Conservation (phyloP, 2,888 invertebrate species). For the Latrodectus hesperus region DNA sequence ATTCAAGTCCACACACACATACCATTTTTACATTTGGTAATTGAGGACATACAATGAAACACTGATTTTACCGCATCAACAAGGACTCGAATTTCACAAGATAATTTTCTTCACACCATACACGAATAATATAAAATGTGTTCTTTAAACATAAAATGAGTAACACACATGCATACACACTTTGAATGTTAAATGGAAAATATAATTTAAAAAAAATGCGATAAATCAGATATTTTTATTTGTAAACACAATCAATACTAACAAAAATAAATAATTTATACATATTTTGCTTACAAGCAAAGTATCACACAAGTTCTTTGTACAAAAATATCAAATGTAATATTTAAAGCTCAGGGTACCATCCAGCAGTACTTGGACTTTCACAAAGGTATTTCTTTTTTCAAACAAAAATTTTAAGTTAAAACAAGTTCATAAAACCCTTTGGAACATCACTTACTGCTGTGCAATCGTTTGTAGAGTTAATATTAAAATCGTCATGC, state of each 20-base stretch:
- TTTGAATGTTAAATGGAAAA: not conserved
- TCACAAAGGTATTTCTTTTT: constrained; percentile 21
- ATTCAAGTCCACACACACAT: no score
- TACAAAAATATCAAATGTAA: constrained; percentile 38
- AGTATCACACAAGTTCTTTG: constrained; percentile 20
- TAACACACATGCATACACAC: no score
- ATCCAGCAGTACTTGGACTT: constrained; percentile 48
- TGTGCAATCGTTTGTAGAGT: not conserved
- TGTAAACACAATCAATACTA: constrained; percentile 7
- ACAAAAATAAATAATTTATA: no score
- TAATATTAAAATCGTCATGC: not conserved
- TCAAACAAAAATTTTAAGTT: not conserved
- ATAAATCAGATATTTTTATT: not conserved
- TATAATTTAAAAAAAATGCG: not conserved
- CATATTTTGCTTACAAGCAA: no score
- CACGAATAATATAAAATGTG: no score
- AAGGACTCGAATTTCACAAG: no score
- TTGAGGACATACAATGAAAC: no score
- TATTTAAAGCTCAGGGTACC: constrained; percentile 37
- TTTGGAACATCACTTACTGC: not conserved
- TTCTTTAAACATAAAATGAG: no score
- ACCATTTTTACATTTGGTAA: no score
- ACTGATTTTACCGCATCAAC: no score
- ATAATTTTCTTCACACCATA: no score
- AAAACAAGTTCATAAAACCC: not conserved